Conservation (phyloP, 2,113 vertebrate species). For the Cebus imitator region DNA sequence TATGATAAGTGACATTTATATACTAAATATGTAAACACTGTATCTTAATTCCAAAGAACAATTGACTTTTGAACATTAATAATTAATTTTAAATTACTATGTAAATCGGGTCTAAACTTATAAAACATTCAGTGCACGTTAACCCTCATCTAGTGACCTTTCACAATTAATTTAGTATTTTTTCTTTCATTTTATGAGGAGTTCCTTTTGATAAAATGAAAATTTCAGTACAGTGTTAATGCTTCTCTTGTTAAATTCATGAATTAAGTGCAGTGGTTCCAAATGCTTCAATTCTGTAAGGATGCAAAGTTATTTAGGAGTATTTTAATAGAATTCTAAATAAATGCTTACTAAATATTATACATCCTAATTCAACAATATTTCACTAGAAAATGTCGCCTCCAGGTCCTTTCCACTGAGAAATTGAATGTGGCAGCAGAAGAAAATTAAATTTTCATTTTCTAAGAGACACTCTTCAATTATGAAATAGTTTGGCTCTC, state of each 20-base stretch:
- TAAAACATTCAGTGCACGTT: background rate
- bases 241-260: conserved; percentile 55
- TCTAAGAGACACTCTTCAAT: conserved; percentile 80
- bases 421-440: conserved; percentile 77
- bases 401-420: conserved; percentile 79
- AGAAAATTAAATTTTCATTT: conserved; percentile 84
- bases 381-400: conserved; percentile 79
- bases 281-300: conserved; percentile 70
- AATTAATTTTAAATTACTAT: conserved; percentile 12
- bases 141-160: background rate
- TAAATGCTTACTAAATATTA: conserved; percentile 84
- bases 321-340: conserved; percentile 83
- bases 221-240: conserved; percentile 60
- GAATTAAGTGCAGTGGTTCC: conserved; percentile 62
- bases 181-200: background rate
- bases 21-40: background rate
- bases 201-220: conserved; percentile 15
- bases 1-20: background rate
- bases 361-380: conserved; percentile 76
- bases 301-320: conserved; percentile 71
- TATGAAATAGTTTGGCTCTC: conserved; percentile 81
- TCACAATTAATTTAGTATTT: conserved; percentile 6
- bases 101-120: background rate
- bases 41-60: background rate
- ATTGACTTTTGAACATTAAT: conserved; percentile 16